Percentiles rank a stretch among this genome's conserved stretches.
Evolutionary conservation across 2,113 vertebrate genomes (phyloP).

Genomic region (Mesoclemmys tuberculata): DNA sequence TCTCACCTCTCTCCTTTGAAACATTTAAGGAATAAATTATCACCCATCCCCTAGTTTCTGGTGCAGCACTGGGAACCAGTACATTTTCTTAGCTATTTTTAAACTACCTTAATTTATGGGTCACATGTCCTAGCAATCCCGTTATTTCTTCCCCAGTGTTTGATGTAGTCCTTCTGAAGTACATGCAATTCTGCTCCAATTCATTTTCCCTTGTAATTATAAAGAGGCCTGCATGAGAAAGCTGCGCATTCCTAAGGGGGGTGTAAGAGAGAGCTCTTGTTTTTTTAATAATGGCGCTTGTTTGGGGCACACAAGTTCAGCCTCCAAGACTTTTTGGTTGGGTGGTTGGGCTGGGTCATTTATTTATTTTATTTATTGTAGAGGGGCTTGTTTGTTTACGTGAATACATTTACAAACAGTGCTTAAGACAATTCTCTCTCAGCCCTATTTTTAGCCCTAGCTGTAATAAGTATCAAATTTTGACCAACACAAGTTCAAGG

Average conservation of each 20-base stretch:
- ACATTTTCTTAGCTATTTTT: conserved; percentile 36
- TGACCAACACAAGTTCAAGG: not conserved
- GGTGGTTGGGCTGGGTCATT: not conserved
- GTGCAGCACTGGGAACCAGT: conserved; percentile 58
- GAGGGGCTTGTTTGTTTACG: not conserved
- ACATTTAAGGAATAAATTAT: conserved; percentile 41
- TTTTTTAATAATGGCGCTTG: not conserved
- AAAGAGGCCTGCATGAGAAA: not conserved
- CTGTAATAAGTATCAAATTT: not conserved
- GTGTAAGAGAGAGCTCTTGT: not conserved
- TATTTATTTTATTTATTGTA: not conserved
- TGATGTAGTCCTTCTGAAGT: not conserved
- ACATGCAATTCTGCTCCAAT: conserved; percentile 7
- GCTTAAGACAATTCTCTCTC: not conserved
- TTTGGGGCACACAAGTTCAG: not conserved
- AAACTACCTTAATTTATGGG: not conserved
- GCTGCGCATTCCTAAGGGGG: not conserved
- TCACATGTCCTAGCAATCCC: conserved; percentile 36
- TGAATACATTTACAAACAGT: not conserved
- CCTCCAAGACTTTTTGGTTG: not conserved
- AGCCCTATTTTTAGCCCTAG: not conserved
- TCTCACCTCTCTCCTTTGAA: conserved; percentile 1
- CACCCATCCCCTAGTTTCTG: conserved; percentile 34
- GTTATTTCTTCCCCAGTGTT: conserved; percentile 29
- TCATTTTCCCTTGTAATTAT: conserved; percentile 8